Evolutionary conservation across 2,113 vertebrate species (phyloP).

Genomic region (Zosterops borbonicus): DNA sequence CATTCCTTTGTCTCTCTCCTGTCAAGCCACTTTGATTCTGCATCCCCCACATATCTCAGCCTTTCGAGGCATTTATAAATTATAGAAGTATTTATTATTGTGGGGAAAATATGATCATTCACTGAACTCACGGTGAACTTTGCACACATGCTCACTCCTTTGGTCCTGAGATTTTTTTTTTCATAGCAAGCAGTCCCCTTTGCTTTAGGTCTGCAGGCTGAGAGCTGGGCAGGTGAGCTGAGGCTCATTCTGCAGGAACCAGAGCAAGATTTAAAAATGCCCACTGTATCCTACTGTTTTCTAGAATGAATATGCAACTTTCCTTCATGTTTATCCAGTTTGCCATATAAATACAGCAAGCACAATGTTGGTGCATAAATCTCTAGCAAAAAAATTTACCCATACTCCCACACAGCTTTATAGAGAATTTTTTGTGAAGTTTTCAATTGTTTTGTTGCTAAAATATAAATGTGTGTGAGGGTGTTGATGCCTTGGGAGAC

Average conservation of each 20-base stretch:
- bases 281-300: neutral
- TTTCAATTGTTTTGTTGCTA: neutral
- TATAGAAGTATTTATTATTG: conserved; percentile 64
- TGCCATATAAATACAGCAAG: neutral
- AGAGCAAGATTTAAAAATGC: neutral
- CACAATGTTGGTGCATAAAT: neutral
- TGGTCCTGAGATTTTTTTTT: neutral
- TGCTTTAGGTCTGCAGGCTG: neutral
- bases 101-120: conserved; percentile 54
- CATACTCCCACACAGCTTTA: neutral
- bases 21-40: conserved; percentile 51
- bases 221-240: conserved; percentile 30
- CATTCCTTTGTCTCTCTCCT: conserved; percentile 55
- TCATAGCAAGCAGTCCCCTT: neutral
- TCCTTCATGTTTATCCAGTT: neutral
- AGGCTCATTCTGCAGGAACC: neutral
- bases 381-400: neutral
- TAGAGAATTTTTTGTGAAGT: neutral
- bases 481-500: neutral
- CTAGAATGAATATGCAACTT: neutral
- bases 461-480: neutral
- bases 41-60: conserved; percentile 53
- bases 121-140: conserved; percentile 51
- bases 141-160: conserved; percentile 17
- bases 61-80: conserved; percentile 53